Evolutionary conservation across 1,140 invertebrate genomes (phyloP), one percentile per base, ranked within the genome.

Genomic region (Trypoxylus dichotomus): DNA sequence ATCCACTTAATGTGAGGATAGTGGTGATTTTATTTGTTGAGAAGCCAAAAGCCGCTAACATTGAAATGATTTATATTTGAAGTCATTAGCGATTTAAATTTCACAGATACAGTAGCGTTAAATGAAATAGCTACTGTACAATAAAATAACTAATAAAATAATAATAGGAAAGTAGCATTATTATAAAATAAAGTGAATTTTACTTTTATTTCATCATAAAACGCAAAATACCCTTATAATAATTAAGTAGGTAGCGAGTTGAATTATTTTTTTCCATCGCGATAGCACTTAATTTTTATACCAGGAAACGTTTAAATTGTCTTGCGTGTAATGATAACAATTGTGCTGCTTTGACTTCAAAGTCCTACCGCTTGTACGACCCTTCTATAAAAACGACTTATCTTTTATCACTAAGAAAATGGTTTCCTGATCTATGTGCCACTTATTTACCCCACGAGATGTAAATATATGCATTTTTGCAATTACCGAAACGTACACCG

Each of bases 241-340:
- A 21, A 13, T 68, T 68, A 68, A 68, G 24, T 37, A 37, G 0
- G 32, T 54, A 54, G 6, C 15, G 47, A 54, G 21, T 68, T 68
- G 60, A 68, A 68, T 68, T 68, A 68, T 27, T 68, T 68, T 29
- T 13, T 68, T 68, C 27, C 5, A 68, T 68, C 60, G 11, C 21
- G 60, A 68, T 68, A 68, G 27, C 21, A 29, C 19, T 68, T 68
- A 29, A 29, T 29, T 68, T 24, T 68, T 6, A 29, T 68, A 68
- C 24, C 60, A 68, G 60, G 60, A 29, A 68, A 68, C 60, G 15
- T 68, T 68, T 68, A 27, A 68, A 68, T 68, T 68, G 60, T 27
- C 21, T 68, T 24, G 60, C 60, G 60, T 68, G 60, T 68, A 68
- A 68, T 68, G 47, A 54, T 54, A 54, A 54, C 19, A 54, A 54